These are phyloP conservation scores for Rhyacichthys aspro DNA, from an alignment of 2,797 vertebrate species.

Conservation along the genomic window DNA sequence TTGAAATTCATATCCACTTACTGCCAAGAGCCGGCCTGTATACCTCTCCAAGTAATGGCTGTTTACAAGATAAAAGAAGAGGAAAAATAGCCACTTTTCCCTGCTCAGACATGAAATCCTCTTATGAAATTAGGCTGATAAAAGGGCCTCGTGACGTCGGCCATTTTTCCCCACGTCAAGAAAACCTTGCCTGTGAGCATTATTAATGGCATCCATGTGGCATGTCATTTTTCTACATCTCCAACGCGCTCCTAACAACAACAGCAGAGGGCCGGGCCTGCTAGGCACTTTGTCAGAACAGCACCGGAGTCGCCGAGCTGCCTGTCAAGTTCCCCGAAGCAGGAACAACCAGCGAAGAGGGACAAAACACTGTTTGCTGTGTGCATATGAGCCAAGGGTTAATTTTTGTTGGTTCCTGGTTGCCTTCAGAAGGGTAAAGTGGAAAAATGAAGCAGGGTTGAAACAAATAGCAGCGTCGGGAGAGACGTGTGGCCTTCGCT, in stretches of 20 bases:
- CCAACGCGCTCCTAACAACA: conserved; percentile 53
- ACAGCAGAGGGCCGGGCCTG: conserved; percentile 52
- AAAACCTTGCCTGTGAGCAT: conserved; percentile 80
- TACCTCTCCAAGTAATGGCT: conserved; percentile 78
- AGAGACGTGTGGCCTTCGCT: conserved; percentile 87
- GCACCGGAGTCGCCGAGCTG: conserved; percentile 44
- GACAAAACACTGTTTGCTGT: conserved; percentile 51
- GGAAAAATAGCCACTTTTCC: conserved; percentile 76
- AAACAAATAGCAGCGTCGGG: conserved; percentile 86
- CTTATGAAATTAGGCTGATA: conserved; percentile 81
- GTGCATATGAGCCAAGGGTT: conserved; percentile 66
- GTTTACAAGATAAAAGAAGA: conserved; percentile 81
- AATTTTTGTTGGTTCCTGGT: conserved; percentile 74
- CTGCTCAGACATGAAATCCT: conserved; percentile 75
- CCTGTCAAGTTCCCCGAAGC: conserved; percentile 54
- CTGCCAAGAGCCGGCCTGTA: conserved; percentile 62
- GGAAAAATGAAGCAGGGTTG: conserved; percentile 78
- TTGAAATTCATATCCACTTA: conserved; percentile 80
- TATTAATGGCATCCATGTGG: conserved; percentile 84
- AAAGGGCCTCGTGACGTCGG: conserved; percentile 77
- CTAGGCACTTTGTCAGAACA: conserved; percentile 57
- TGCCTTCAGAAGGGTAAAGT: conserved; percentile 71
- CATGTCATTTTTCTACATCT: conserved; percentile 80
- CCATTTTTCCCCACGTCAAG: conserved; percentile 79
- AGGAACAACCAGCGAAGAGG: conserved; percentile 44